Percentiles rank a stretch among this genome's conserved stretches.
Conservation (phyloP, 1,140 invertebrate genomes). For the Plectrocnemia conspersa region DNA sequence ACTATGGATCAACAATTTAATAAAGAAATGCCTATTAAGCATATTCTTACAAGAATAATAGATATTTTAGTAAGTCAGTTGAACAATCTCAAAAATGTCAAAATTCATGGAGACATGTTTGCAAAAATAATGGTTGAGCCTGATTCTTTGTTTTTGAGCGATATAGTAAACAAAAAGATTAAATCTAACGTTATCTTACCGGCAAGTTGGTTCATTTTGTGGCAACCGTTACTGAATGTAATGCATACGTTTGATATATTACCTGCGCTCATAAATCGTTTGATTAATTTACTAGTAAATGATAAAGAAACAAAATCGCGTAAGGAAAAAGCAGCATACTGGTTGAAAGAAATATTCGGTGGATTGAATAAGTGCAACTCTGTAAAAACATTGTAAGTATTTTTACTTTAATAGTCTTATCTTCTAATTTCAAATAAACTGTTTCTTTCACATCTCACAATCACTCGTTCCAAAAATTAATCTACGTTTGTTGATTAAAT, state of each 20-base stretch:
- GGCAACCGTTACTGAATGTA: conserved; percentile 51
- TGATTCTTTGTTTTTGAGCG: conserved; percentile 43
- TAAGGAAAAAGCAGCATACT: conserved; percentile 49
- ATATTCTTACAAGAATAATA: neutral
- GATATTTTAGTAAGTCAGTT: conserved; percentile 14
- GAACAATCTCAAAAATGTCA: neutral
- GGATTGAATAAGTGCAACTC: conserved; percentile 41
- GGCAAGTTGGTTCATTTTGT: conserved; percentile 42
- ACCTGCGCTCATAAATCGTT: conserved; percentile 44
- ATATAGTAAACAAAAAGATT: conserved; percentile 38
- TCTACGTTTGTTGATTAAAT: no score
- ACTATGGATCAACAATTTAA: neutral
- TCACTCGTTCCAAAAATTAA: no score
- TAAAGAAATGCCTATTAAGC: neutral
- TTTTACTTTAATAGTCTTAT: conserved; percentile 5
- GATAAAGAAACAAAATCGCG: conserved; percentile 39
- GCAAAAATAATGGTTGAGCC: conserved; percentile 39
- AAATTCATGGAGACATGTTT: conserved; percentile 5
- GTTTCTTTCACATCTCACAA: neutral
- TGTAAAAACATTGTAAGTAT: neutral
- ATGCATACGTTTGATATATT: conserved; percentile 52
- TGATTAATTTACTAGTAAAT: conserved; percentile 47
- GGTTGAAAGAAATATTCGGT: conserved; percentile 51
- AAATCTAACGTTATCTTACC: conserved; percentile 21
- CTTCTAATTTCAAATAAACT: neutral